These are phyloP conservation scores for Acheta domesticus DNA, from an alignment of 2,888 invertebrate species.

Conservation along the genomic window DNA sequence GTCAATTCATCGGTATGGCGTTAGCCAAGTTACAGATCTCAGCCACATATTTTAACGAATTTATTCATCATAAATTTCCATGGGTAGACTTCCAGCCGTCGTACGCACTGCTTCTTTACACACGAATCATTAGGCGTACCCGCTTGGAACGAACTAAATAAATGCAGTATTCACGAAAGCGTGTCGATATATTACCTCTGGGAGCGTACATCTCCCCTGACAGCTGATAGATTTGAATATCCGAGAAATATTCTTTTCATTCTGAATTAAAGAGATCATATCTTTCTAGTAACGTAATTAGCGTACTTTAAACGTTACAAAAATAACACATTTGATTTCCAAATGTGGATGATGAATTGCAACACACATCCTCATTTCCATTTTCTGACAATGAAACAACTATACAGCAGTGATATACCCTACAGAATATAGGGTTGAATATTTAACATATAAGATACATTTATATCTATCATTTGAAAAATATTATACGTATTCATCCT, in stretches of 20 bases:
- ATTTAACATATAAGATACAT: slow-evolving; percentile 19
- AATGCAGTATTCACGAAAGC: too few relatives aligned
- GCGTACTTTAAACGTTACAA: background rate
- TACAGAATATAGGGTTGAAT: slow-evolving; percentile 18
- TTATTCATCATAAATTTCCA: background rate
- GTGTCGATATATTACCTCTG: too few relatives aligned
- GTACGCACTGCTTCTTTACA: too few relatives aligned
- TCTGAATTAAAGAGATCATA: too few relatives aligned
- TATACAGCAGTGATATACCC: slow-evolving; percentile 4
- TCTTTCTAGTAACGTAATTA: background rate
- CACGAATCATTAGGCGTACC: too few relatives aligned
- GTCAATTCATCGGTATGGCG: background rate
- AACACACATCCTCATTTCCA: slow-evolving; percentile 2
- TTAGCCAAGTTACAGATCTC: background rate
- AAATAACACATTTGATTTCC: background rate
- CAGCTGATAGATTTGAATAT: too few relatives aligned
- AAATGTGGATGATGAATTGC: background rate
- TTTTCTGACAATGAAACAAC: background rate
- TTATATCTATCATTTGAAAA: background rate
- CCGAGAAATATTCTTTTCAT: too few relatives aligned
- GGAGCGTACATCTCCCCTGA: too few relatives aligned
- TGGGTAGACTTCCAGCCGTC: too few relatives aligned
- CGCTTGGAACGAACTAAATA: too few relatives aligned
- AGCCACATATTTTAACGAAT: background rate
- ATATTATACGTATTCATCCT: background rate